phyloP scores from a whole-genome alignment of 2,888 invertebrate genomes.

The Bibio marci region DNA sequence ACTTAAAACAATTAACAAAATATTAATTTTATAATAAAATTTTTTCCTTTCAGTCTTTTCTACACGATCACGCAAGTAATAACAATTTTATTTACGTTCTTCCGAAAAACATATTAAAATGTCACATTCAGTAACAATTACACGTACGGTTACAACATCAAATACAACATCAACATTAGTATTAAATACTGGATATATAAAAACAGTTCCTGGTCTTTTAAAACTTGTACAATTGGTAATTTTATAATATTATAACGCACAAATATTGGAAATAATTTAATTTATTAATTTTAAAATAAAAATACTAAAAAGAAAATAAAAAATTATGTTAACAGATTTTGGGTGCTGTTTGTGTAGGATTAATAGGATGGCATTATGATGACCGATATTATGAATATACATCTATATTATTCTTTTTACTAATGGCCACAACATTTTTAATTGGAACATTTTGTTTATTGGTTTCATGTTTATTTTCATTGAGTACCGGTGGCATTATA shows the following conservation, averaged over 20 bases:
- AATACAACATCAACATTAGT: conserved; percentile 58
- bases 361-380: conserved; percentile 42
- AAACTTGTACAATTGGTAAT: conserved; percentile 70
- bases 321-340: conserved; percentile 44
- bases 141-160: conserved; percentile 68
- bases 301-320: no score
- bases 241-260: conserved; percentile 6
- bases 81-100: no score
- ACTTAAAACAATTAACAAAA: no score
- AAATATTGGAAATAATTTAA: no score
- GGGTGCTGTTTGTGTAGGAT: conserved; percentile 55
- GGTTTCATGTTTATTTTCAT: conserved; percentile 54
- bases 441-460: conserved; percentile 63
- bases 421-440: conserved; percentile 60
- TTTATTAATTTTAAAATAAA: no score
- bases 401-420: conserved; percentile 49
- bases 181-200: conserved; percentile 65
- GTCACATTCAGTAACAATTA: conserved; percentile 80
- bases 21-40: no score
- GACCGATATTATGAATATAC: conserved; percentile 20
- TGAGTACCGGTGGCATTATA: conserved; percentile 67
- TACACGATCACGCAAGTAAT: no score
- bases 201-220: conserved; percentile 58
- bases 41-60: no score
- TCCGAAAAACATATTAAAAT: no score